phyloP scores from a whole-genome alignment of 30 jellyfish, hydroid and myxozoan species.

The Turritopsis dohrnii region DNA sequence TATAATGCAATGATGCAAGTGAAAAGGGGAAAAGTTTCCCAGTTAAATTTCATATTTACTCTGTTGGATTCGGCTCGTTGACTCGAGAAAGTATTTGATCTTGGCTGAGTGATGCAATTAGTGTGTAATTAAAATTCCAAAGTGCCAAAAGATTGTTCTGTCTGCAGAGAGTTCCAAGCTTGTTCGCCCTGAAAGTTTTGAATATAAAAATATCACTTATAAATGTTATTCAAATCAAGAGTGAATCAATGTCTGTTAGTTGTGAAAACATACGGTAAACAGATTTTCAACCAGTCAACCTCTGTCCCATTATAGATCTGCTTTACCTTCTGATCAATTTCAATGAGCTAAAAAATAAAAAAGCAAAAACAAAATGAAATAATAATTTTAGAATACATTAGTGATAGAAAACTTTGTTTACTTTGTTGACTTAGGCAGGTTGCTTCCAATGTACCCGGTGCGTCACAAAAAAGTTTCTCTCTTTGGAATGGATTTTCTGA shows the following conservation, averaged over 20 bases:
- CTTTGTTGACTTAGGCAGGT: too few relatives aligned
- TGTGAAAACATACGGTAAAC: neutral
- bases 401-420: neutral
- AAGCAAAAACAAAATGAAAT: neutral
- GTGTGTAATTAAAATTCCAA: constrained; percentile 3
- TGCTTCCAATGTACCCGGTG: too few relatives aligned
- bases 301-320: constrained; percentile 7
- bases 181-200: neutral
- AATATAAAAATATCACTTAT: neutral
- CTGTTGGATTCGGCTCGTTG: neutral
- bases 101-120: neutral
- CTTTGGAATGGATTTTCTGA: too few relatives aligned
- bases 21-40: neutral
- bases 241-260: neutral
- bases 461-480: too few relatives aligned
- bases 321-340: neutral
- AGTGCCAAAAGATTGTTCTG: constrained; percentile 4
- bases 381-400: too few relatives aligned
- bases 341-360: neutral
- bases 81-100: neutral
- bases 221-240: too few relatives aligned
- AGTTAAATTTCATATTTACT: neutral
- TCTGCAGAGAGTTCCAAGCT: neutral
- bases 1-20: too few relatives aligned
- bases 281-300: neutral